Base-by-base conservation (phyloP, 2,113 vertebrate genomes). In the Cyprinodon variegatus region DNA sequence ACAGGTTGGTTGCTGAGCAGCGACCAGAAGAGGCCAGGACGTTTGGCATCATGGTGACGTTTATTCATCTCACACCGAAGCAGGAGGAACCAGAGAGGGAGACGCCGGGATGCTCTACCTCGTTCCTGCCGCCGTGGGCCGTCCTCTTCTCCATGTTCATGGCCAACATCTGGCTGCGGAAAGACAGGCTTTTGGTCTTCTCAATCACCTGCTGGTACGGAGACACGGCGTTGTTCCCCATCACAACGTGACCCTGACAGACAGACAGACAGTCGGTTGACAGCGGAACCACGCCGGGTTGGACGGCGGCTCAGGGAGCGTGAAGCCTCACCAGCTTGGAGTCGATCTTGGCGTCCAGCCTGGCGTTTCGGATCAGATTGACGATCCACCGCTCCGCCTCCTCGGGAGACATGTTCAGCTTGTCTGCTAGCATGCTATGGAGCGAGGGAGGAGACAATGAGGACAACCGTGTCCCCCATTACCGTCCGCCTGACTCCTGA, bases 361-460 rank as follows among this genome's bases (percentile, higher is more conserved):
- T 94, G 71, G 98, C 97, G 83, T 99, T 99, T 83, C 97, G 95
- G 88, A 99, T 99, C 63, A 99, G 94, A 93, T 99, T 98, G 85
- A 99, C 98, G 79, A 99, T 99, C 97, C 98, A 99, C 76, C 97
- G 94, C 92, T 99, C 98, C 0, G 98, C 98, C 90, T 98, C 98
- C 91, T 99, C 98, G 1, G 97, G 97, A 62, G 96, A 97, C 98
- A 99, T 99, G 78, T 99, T 99, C 77, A 99, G 90, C 83, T 99
- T 99, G 93, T 99, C 97, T 85, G 97, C 98, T 93, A 99, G 93
- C 98, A 99, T 99, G 88, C 97, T 99, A 41, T 9, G 8, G 50
- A 53, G 43, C 43, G 9, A 45, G 29, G 29, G 1, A 20, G 50
- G 20, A 41, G 29, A 29, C 29, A 29, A 29, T 29, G 29, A 29